A percentile compares a stretch with the other conserved stretches of the same genome.
Conservation (phyloP, 2,888 invertebrate genomes). For the Gymnosoma rotundatum region DNA sequence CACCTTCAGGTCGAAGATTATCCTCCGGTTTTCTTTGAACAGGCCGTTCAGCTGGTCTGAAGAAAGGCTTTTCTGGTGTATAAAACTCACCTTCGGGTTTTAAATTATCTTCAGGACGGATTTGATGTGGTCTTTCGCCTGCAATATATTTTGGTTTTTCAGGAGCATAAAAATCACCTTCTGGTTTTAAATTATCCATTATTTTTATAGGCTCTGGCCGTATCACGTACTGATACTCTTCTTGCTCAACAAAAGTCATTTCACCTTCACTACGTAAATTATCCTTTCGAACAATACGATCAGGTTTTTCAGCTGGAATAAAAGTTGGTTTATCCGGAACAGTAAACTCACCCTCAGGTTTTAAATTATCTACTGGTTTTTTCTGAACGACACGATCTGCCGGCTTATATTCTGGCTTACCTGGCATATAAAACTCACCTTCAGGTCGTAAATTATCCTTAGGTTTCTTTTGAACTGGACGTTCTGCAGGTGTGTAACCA, state of each 20-base stretch:
- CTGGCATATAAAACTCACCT: constrained; percentile 83
- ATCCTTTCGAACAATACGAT: constrained; percentile 82
- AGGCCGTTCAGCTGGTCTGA: constrained; percentile 82
- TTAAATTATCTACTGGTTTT: constrained; percentile 85
- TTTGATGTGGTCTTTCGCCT: constrained; percentile 80
- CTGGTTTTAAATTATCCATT: constrained; percentile 84
- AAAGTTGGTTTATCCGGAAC: constrained; percentile 81
- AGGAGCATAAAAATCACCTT: constrained; percentile 83
- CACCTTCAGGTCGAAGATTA: constrained; percentile 84
- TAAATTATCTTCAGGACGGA: constrained; percentile 83
- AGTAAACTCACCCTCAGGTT: constrained; percentile 82
- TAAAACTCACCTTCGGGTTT: constrained; percentile 84
- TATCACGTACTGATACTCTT: constrained; percentile 80
- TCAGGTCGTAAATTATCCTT: constrained; percentile 81
- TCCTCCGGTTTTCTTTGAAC: constrained; percentile 84
- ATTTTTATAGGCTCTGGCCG: constrained; percentile 83
- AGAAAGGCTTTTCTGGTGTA: constrained; percentile 81
- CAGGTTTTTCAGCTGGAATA: constrained; percentile 83
- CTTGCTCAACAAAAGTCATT: constrained; percentile 72
- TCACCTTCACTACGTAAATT: constrained; percentile 85
- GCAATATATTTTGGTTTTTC: constrained; percentile 82
- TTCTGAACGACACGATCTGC: constrained; percentile 79
- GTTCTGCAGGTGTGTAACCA: constrained; percentile 78
- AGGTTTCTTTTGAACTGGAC: constrained; percentile 82
- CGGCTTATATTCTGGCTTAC: constrained; percentile 73